These are phyloP conservation scores for Synanthedon myopaeformis DNA, from an alignment of 2,888 invertebrate genomes.

Conservation along the genomic window DNA sequence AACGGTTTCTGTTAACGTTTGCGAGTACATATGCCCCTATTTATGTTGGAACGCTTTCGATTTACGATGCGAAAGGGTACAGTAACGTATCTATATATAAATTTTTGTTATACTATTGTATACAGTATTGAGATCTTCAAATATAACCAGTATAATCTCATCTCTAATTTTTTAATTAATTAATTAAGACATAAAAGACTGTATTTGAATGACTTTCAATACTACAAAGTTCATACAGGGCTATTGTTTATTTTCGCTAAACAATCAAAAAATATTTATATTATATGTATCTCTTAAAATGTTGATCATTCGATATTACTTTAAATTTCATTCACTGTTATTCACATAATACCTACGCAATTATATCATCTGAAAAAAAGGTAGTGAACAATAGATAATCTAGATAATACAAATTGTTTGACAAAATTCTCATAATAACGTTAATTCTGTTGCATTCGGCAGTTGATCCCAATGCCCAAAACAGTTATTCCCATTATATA, in stretches of 20 bases:
- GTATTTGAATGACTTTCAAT: too few species aligned
- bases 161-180: too few species aligned
- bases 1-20: background rate
- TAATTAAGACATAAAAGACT: too few species aligned
- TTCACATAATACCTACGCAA: background rate
- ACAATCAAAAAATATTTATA: too few species aligned
- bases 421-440: conserved; percentile 31
- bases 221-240: too few species aligned
- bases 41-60: background rate
- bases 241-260: too few species aligned
- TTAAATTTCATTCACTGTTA: background rate
- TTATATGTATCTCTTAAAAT: too few species aligned
- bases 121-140: too few species aligned
- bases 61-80: background rate
- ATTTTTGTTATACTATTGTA: too few species aligned
- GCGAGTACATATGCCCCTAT: background rate
- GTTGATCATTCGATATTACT: too few species aligned
- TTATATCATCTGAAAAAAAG: background rate
- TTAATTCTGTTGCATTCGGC: conserved; percentile 18
- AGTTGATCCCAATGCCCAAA: conserved; percentile 20
- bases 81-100: too few species aligned
- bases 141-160: too few species aligned
- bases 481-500: conserved; percentile 31
- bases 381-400: background rate
- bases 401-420: conserved; percentile 18